Percentiles rank a stretch among this genome's conserved stretches.
These are phyloP conservation scores for Zaprionus nigranus DNA, from an alignment of 1,140 invertebrate genomes.

Conservation along the genomic window DNA sequence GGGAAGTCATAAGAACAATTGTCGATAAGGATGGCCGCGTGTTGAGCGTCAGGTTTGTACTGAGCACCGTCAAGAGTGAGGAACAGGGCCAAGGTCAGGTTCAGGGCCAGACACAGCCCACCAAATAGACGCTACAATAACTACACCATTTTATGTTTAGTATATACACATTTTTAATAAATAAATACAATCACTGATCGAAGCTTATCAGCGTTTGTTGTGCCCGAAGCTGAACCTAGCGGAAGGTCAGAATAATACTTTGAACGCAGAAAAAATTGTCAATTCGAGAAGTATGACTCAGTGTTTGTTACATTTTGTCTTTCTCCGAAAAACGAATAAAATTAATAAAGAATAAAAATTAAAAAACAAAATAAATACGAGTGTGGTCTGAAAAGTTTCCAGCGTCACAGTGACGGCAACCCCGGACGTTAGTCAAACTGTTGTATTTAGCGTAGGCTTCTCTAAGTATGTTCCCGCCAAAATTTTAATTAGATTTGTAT, in stretches of 20 bases:
- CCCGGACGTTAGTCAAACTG: too few species aligned
- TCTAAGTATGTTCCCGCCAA: too few species aligned
- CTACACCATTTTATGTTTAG: neutral
- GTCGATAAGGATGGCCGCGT: slow-evolving; percentile 69
- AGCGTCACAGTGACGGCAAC: too few species aligned
- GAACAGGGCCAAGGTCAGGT: neutral
- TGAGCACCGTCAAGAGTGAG: slow-evolving; percentile 56
- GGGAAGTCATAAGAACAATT: slow-evolving; percentile 64
- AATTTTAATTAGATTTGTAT: too few species aligned
- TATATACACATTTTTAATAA: neutral
- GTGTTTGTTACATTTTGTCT: neutral
- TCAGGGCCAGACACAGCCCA: slow-evolving; percentile 19
- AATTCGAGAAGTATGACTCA: neutral
- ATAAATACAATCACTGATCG: slow-evolving; percentile 11
- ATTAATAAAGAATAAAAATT: too few species aligned
- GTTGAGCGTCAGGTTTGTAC: slow-evolving; percentile 60
- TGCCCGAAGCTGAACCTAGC: neutral
- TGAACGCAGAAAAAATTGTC: neutral
- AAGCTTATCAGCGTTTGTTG: slow-evolving; percentile 51
- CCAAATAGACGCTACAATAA: slow-evolving; percentile 32
- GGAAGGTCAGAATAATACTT: neutral
- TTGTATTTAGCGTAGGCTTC: too few species aligned
- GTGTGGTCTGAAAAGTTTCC: too few species aligned
- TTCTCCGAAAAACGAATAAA: too few species aligned
- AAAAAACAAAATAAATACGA: too few species aligned